Percentiles rank a stretch among this genome's conserved stretches.
These are phyloP conservation scores for Anoura caudifer DNA, from an alignment of 2,113 vertebrate species.

Conservation along the genomic window DNA sequence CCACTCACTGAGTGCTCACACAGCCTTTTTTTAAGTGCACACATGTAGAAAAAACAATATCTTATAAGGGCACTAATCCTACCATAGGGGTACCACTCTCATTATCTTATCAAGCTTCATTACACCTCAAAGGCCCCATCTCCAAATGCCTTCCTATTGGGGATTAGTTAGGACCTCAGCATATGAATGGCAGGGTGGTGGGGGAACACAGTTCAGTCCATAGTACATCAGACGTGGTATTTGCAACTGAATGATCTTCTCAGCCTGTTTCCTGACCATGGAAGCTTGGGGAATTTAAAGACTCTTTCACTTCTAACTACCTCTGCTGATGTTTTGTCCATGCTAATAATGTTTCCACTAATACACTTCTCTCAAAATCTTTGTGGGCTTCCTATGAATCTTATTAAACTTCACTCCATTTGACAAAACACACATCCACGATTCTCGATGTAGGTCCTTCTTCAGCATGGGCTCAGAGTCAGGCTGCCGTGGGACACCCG, in stretches of 20 bases:
- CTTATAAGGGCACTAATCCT: neutral
- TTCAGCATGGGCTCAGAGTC: neutral
- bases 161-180: neutral
- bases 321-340: neutral
- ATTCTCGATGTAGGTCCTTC: neutral
- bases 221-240: neutral
- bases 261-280: neutral
- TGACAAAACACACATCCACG: neutral
- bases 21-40: neutral
- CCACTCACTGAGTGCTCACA: neutral
- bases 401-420: neutral
- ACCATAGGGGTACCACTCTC: neutral
- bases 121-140: neutral
- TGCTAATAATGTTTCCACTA: neutral
- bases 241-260: neutral
- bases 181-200: neutral
- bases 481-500: neutral
- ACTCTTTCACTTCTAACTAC: neutral
- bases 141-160: neutral
- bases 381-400: neutral
- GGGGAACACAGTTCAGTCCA: neutral
- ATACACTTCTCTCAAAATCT: neutral
- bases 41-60: neutral
- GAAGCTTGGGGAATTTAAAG: neutral
- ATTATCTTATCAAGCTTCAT: neutral